Evolutionary conservation across 2,113 vertebrate species (phyloP).

Genomic region (Gavia stellata): DNA sequence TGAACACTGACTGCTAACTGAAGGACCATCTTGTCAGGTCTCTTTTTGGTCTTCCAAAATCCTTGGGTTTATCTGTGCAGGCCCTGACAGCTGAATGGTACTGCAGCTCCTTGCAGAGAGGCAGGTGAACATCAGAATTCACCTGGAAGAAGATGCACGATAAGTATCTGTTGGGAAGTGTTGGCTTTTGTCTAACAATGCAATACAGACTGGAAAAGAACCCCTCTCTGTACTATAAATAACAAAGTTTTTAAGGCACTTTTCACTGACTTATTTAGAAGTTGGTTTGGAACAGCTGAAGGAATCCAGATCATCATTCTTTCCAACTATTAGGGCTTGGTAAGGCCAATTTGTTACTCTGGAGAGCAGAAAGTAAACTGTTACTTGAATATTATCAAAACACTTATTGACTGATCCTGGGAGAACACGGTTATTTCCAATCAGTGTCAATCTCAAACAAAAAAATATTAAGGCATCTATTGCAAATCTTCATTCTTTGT

Average conservation of each 20-base stretch:
- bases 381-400: background rate
- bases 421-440: background rate
- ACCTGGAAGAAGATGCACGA: background rate
- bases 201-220: background rate
- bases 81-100: background rate
- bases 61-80: background rate
- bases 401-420: background rate
- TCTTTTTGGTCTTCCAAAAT: background rate
- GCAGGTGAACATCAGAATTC: background rate
- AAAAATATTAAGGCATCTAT: background rate
- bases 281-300: background rate
- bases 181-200: background rate
- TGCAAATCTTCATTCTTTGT: background rate
- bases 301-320: background rate
- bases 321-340: background rate
- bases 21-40: background rate
- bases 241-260: background rate
- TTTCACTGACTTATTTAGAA: background rate
- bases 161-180: background rate
- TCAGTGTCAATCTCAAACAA: background rate
- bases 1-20: background rate
- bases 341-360: background rate
- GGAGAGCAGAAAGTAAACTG: background rate
- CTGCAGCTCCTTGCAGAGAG: accelerated
- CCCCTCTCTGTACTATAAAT: background rate